Conservation (phyloP, 2,888 invertebrate species). For the Fragum fragum region DNA sequence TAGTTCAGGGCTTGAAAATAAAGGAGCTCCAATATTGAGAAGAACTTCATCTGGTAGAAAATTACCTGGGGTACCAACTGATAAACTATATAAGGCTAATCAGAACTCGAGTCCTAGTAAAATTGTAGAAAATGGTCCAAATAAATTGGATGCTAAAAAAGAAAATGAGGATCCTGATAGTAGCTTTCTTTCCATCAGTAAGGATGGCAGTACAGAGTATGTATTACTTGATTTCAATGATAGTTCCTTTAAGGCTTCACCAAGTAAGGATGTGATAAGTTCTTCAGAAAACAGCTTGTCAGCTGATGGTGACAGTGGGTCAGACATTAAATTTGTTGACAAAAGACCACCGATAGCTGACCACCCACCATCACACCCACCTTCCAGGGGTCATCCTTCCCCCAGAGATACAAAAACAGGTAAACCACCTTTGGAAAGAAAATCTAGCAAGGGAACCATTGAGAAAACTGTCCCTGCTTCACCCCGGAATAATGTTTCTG, state of each 20-base stretch:
- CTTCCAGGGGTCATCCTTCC: constrained; percentile 1
- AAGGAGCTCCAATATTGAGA: constrained; percentile 30
- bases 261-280: constrained; percentile 27
- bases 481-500: constrained; percentile 35
- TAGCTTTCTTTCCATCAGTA: constrained; percentile 57
- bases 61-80: constrained; percentile 48
- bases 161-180: constrained; percentile 49
- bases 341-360: constrained; percentile 22
- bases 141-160: neutral
- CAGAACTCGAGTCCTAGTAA: constrained; percentile 10
- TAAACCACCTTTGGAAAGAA: constrained; percentile 56
- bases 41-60: constrained; percentile 67
- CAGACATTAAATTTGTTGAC: constrained; percentile 1
- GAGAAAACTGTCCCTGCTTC: constrained; percentile 43
- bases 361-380: neutral
- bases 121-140: neutral
- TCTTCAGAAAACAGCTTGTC: constrained; percentile 2
- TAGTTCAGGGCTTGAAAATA: neutral
- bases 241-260: constrained; percentile 29
- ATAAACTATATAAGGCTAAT: constrained; percentile 13
- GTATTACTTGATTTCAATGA: constrained; percentile 53
- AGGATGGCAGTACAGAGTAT: constrained; percentile 63
- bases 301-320: neutral
- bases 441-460: constrained; percentile 38
- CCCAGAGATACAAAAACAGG: constrained; percentile 4